Conservation (phyloP, 2,888 invertebrate species). For the Andrena flavipes region DNA sequence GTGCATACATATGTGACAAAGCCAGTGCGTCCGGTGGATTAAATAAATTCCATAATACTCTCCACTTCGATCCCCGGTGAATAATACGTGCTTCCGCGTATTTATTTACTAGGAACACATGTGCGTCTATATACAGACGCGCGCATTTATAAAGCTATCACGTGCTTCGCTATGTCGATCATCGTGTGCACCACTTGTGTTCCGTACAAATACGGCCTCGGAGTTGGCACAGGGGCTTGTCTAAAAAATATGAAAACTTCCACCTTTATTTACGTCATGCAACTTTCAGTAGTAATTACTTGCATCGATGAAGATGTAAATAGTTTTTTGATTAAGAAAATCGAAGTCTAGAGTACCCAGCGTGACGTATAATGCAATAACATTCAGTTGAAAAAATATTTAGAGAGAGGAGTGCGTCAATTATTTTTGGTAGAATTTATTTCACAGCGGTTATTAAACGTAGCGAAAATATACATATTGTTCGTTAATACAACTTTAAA, state of each 20-base stretch:
- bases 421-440: no score
- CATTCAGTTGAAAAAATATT: no score
- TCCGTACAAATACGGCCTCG: constrained; percentile 41
- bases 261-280: neutral
- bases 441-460: no score
- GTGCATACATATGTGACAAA: constrained; percentile 78
- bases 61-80: constrained; percentile 75
- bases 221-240: constrained; percentile 23
- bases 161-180: constrained; percentile 72
- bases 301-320: neutral
- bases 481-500: no score
- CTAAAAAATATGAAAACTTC: constrained; percentile 41
- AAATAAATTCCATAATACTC: constrained; percentile 82
- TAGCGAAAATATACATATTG: no score
- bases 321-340: no score
- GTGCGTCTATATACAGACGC: constrained; percentile 41
- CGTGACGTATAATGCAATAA: no score
- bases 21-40: constrained; percentile 79
- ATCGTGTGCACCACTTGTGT: constrained; percentile 63
- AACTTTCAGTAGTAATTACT: neutral
- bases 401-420: no score
- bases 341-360: no score
- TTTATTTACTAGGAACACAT: constrained; percentile 69
- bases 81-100: constrained; percentile 70
- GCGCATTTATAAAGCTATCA: constrained; percentile 75